Conservation (phyloP, 2,113 vertebrate species). For the Ciconia stormi region DNA sequence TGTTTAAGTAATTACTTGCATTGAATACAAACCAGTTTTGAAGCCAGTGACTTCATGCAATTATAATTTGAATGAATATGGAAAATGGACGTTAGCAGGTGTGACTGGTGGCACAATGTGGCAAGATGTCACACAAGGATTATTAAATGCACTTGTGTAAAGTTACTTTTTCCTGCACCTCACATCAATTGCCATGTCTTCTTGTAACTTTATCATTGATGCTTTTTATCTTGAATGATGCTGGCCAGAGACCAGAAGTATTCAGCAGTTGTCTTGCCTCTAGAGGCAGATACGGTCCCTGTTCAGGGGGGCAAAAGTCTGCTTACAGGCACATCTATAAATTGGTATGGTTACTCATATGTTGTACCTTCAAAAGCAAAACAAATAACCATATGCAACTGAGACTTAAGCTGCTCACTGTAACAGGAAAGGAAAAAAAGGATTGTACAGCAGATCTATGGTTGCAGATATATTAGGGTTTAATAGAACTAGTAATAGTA, state of each 20-base stretch:
- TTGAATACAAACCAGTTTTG: not conserved
- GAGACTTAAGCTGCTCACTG: not conserved
- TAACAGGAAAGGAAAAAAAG: not conserved
- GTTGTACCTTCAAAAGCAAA: not conserved
- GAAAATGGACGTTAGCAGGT: not conserved
- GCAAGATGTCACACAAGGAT: not conserved
- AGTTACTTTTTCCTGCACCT: not conserved
- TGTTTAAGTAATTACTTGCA: not conserved
- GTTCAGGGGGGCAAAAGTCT: not conserved
- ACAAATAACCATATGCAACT: not conserved
- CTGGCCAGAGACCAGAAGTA: constrained; percentile 60
- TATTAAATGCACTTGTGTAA: not conserved
- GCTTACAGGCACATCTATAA: not conserved
- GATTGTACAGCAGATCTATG: not conserved
- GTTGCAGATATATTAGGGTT: not conserved
- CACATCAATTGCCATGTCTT: rapidly evolving
- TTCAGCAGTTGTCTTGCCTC: constrained; percentile 50
- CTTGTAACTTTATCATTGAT: not conserved
- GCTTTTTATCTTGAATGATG: not conserved
- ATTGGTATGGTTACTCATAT: not conserved
- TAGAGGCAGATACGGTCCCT: not conserved
- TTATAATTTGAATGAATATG: rapidly evolving
- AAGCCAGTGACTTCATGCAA: not conserved
- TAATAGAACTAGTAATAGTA: not conserved
- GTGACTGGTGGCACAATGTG: not conserved